Conservation (phyloP, 2,113 vertebrate species). For the Puffinus mauretanicus region DNA sequence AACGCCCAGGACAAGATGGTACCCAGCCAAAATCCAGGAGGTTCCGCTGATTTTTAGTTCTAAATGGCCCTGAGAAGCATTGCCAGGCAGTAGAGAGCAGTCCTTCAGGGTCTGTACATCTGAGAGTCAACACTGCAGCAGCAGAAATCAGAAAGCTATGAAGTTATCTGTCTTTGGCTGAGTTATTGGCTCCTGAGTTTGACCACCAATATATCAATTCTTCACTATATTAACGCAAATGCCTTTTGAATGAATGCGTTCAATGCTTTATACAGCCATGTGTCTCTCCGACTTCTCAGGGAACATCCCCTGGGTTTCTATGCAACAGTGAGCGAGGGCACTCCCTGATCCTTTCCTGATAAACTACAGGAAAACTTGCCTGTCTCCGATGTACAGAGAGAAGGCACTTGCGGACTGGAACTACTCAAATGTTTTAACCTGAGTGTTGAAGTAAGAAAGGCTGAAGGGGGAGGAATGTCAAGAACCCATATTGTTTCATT, state of each 20-base stretch:
- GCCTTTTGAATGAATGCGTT: neutral
- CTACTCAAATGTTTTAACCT: neutral
- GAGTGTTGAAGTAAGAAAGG: neutral
- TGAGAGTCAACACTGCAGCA: neutral
- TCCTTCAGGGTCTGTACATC: neutral
- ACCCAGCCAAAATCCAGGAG: neutral
- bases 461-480: neutral
- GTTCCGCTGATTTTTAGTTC: neutral
- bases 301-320: neutral
- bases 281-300: neutral
- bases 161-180: neutral
- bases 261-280: neutral
- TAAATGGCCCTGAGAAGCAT: neutral
- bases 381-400: neutral
- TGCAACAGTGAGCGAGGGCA: rapidly evolving
- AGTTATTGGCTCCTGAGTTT: neutral
- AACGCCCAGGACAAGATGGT: neutral
- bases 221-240: neutral
- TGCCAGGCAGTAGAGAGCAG: neutral
- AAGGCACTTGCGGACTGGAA: neutral
- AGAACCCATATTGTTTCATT: neutral
- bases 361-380: neutral
- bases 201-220: neutral
- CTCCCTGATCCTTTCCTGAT: neutral
- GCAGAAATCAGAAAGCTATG: neutral